Evolutionary conservation across 2,797 vertebrate species (phyloP).

Genomic region (Pristis pectinata): DNA sequence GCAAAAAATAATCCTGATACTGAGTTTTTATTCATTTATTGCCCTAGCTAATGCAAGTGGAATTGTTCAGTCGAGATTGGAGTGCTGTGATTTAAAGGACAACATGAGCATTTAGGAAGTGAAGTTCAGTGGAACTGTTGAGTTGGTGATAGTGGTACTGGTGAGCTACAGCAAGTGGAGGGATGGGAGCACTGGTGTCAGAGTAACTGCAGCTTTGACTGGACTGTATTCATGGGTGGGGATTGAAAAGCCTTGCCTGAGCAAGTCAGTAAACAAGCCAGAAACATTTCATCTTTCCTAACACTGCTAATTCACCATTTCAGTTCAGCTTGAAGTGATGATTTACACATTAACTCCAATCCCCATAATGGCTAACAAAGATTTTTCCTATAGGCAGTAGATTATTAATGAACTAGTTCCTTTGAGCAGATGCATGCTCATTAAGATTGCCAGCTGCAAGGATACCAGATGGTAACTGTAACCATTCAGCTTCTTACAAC

Average conservation of each 20-base stretch:
- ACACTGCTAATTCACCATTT: slow-evolving; percentile 39
- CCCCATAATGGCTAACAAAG: slow-evolving; percentile 64
- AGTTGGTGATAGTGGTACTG: no score
- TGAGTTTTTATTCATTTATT: neutral
- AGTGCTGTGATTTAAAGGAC: no score
- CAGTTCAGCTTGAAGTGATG: slow-evolving; percentile 65
- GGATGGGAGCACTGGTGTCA: no score
- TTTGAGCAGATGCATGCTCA: slow-evolving; percentile 75
- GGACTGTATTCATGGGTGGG: neutral
- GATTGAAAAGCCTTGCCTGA: neutral
- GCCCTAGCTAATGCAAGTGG: neutral
- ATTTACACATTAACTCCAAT: slow-evolving; percentile 65
- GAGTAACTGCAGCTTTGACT: neutral
- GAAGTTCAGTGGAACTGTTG: no score
- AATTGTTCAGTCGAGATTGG: neutral
- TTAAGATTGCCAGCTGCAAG: slow-evolving; percentile 72
- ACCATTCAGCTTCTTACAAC: slow-evolving; percentile 52
- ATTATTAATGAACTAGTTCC: slow-evolving; percentile 71
- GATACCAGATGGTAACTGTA: slow-evolving; percentile 70
- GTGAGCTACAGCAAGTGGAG: no score
- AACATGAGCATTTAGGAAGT: no score
- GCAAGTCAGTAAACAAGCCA: slow-evolving; percentile 20
- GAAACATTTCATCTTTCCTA: neutral
- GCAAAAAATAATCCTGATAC: neutral
- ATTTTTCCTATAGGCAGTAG: slow-evolving; percentile 66